A percentile compares a stretch with the other conserved stretches of the same genome.
Evolutionary conservation across 2,797 vertebrate genomes (phyloP).

Genomic region (Sarcoramphus papa): DNA sequence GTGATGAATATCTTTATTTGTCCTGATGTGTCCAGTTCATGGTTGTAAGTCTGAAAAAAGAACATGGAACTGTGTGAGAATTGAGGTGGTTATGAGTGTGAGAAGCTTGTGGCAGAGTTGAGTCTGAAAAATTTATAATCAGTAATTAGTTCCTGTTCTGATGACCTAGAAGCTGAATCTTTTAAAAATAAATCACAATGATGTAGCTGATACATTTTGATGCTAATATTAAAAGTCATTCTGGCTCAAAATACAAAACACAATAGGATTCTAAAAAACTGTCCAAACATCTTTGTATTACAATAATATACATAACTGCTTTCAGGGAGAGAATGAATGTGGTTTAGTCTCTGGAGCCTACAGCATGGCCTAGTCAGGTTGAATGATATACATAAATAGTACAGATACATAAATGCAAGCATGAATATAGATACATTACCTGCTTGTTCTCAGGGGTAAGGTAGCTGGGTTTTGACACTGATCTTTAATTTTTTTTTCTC

Average conservation of each 20-base stretch:
- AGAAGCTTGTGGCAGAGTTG: conserved; percentile 30
- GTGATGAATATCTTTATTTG: not conserved
- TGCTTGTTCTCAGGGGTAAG: conserved; percentile 10
- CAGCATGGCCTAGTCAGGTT: conserved; percentile 20
- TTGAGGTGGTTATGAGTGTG: conserved; percentile 21
- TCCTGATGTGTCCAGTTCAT: not conserved
- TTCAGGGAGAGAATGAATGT: conserved; percentile 27
- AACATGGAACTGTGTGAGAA: not conserved
- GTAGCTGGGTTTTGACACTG: not conserved
- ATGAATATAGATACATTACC: not conserved
- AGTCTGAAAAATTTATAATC: not conserved
- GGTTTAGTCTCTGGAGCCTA: conserved; percentile 29
- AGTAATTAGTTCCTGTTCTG: conserved; percentile 11
- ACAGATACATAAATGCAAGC: not conserved
- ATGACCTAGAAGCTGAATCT: conserved; percentile 43
- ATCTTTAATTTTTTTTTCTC: not conserved
- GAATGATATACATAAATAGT: conserved; percentile 7
- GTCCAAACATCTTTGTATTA: conserved; percentile 24
- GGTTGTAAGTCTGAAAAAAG: not conserved
- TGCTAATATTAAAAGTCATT: conserved; percentile 20
- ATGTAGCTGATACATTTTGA: not conserved
- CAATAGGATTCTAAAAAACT: conserved; percentile 41
- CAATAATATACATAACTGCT: conserved; percentile 10
- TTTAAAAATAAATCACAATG: conserved; percentile 12
- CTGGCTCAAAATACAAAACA: not conserved